phyloP scores from a whole-genome alignment of 2,888 invertebrate genomes.

The Caenorhabditis japonica region DNA sequence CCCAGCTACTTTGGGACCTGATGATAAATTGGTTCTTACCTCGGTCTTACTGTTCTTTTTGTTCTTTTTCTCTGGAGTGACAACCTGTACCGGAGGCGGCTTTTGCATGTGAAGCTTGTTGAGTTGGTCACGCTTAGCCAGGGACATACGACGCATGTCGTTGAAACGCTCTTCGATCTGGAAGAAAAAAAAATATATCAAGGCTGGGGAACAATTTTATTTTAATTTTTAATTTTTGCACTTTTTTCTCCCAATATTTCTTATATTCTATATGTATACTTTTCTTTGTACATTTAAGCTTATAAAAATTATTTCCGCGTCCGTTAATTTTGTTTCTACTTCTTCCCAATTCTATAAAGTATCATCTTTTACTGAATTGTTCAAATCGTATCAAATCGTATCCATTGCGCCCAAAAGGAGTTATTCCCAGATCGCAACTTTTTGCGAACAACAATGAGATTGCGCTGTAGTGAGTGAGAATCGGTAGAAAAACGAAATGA shows the following conservation, averaged over 20 bases:
- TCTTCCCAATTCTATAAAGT: conserved; percentile 3
- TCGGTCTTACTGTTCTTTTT: conserved; percentile 44
- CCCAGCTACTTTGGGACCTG: too few relatives aligned
- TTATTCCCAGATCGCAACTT: conserved; percentile 41
- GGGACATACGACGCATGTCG: conserved; percentile 93
- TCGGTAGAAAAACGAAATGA: conserved; percentile 26
- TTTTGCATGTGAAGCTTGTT: conserved; percentile 58
- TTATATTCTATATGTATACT: not conserved
- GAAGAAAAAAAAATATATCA: too few relatives aligned
- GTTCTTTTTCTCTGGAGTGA: conserved; percentile 73
- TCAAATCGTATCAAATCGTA: conserved; percentile 16
- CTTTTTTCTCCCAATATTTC: too few relatives aligned
- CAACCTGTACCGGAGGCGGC: conserved; percentile 69
- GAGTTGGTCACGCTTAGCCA: conserved; percentile 70
- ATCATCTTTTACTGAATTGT: conserved; percentile 19
- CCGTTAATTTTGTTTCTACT: conserved; percentile 11
- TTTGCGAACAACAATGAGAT: conserved; percentile 42
- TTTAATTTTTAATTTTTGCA: too few relatives aligned
- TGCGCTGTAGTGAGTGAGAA: conserved; percentile 10
- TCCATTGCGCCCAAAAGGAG: too few relatives aligned
- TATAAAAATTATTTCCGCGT: conserved; percentile 8
- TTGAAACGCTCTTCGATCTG: conserved; percentile 92
- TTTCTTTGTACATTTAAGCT: too few relatives aligned
- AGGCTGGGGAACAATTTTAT: too few relatives aligned
- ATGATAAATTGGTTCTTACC: too few relatives aligned